Evolutionary conservation across 2,888 invertebrate genomes (phyloP), one percentile per base, ranked within the genome.

Genomic region (Cataglyphis albicans): DNA sequence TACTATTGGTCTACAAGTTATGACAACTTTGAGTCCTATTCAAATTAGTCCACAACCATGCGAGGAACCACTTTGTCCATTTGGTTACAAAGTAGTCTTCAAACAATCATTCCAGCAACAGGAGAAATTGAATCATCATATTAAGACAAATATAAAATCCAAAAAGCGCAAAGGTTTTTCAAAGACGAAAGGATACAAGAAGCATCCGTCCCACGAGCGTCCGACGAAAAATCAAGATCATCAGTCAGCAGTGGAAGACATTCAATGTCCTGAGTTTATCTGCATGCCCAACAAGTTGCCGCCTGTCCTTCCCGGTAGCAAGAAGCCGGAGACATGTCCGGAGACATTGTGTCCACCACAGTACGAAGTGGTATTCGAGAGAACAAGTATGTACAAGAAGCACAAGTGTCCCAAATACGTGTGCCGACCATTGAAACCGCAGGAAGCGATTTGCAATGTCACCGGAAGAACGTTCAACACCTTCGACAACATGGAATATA

Each of bases 401-500:
- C 85, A 83, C 3, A 81, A 87, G 35, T 93, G 93, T 78, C 92
- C 91, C 64, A 96, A 96, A 85, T 97, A 97, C 93, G 95, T 95
- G 0, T 97, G 97, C 91, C 95, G 96, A 64, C 96, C 96, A 2
- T 96, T 96, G 0, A 96, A 96, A 0, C 96, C 96, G 57, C 96
- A 96, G 0, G 97, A 97, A 82, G 96, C 96, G 48, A 96, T 96
- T 18, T 97, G 97, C 92, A 96, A 96, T 91, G 95, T 98, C n/a
- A 97, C 97, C 0, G 97, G 97, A 0, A 96, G 97, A 76, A 97
- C 97, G 0, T 97, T 98, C 92, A 96, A 96, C 87, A 98, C 98
- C 0, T 98, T 98, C 91, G 98, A 98, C 93, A 96, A 96, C 21
- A 95, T 96, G 0, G 97, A 97, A 91, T 98, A 97, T 93, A 97